These are phyloP conservation scores for Argya squamiceps DNA, from an alignment of 2,797 vertebrate genomes.

Conservation along the genomic window DNA sequence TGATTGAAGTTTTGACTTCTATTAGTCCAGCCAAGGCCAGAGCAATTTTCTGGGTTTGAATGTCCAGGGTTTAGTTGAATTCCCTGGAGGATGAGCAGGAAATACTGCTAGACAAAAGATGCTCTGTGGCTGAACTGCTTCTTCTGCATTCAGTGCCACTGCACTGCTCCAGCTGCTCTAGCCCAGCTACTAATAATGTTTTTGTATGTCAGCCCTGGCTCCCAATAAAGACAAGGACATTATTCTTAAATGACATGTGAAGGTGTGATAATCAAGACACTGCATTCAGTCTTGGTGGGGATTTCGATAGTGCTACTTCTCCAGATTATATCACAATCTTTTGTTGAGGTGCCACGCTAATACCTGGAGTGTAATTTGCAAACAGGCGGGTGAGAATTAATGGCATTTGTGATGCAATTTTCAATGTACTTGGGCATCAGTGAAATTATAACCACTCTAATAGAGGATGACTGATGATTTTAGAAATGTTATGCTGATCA, in stretches of 20 bases:
- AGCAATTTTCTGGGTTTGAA: constrained; percentile 70
- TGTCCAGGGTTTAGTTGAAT: constrained; percentile 47
- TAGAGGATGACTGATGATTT: background rate
- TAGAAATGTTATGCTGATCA: background rate
- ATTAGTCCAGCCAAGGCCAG: constrained; percentile 66
- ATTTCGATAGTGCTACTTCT: background rate
- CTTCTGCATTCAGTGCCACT: constrained; percentile 34
- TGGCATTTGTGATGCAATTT: background rate
- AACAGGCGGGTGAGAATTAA: background rate
- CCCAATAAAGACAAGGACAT: background rate
- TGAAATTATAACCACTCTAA: background rate
- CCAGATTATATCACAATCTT: background rate
- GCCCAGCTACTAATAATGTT: constrained; percentile 4
- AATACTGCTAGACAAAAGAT: constrained; percentile 48
- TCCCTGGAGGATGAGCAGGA: constrained; percentile 64
- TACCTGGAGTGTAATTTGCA: background rate
- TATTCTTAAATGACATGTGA: background rate
- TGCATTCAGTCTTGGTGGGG: background rate
- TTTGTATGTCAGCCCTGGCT: constrained; percentile 8
- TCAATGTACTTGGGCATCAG: background rate
- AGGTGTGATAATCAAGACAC: background rate
- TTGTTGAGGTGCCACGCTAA: background rate
- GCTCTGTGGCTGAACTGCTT: constrained; percentile 34
- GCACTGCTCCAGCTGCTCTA: background rate
- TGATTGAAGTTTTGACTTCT: constrained; percentile 78